Conservation (phyloP, 2,113 vertebrate genomes). For the Crotalus tigris region DNA sequence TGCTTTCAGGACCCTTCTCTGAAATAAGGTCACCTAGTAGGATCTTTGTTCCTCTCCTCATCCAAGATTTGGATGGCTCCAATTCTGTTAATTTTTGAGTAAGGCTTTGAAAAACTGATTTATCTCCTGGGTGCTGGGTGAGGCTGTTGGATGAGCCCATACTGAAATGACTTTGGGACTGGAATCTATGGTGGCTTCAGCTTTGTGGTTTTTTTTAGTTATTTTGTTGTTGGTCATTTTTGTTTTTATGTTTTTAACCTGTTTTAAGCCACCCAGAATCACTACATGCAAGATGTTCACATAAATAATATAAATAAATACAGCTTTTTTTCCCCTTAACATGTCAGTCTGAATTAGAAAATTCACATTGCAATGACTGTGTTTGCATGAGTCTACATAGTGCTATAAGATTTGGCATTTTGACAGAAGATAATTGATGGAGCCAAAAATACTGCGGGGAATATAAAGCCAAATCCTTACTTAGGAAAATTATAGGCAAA, state of each 20-base stretch:
- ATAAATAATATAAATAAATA: not conserved
- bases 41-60: not conserved
- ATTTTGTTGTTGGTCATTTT: not conserved
- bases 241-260: not conserved
- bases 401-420: not conserved
- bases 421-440: not conserved
- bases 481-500: not conserved
- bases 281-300: not conserved
- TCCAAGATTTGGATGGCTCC: not conserved
- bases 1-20: not conserved
- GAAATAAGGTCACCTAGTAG: not conserved
- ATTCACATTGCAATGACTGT: slow-evolving; percentile 2
- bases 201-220: not conserved
- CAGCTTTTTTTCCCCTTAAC: not conserved
- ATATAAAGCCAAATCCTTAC: not conserved
- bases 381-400: not conserved
- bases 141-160: not conserved
- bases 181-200: not conserved
- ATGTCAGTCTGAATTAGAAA: not conserved
- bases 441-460: not conserved
- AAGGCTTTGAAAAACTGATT: not conserved
- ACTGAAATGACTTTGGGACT: not conserved
- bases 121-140: not conserved
- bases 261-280: not conserved
- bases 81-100: not conserved